Evolutionary conservation across 2,113 vertebrate species (phyloP).

Genomic region (Nerophis lumbriciformis): DNA sequence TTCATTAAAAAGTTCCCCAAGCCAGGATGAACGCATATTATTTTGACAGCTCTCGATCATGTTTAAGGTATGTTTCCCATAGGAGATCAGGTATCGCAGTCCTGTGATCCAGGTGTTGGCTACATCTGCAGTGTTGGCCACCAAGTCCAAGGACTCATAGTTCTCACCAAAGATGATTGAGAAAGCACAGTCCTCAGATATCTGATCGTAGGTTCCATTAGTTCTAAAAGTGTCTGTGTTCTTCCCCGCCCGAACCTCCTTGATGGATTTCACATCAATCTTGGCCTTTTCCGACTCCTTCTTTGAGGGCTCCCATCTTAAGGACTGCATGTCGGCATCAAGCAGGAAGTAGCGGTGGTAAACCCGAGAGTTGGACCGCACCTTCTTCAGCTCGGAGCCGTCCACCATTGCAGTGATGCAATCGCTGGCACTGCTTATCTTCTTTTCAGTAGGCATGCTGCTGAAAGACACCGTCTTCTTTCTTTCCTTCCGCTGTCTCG

Average conservation of each 20-base stretch:
- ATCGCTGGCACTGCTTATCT: slow-evolving; percentile 93
- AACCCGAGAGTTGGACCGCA: slow-evolving; percentile 90
- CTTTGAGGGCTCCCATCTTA: slow-evolving; percentile 95
- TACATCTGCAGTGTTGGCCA: slow-evolving; percentile 93
- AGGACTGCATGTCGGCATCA: slow-evolving; percentile 94
- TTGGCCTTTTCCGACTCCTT: slow-evolving; percentile 97
- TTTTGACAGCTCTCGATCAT: slow-evolving; percentile 94
- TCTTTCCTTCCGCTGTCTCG: slow-evolving; percentile 87
- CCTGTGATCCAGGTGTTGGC: slow-evolving; percentile 98
- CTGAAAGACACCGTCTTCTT: slow-evolving; percentile 97
- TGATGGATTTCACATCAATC: slow-evolving; percentile 93
- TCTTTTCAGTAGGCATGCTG: slow-evolving; percentile 97
- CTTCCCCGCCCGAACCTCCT: slow-evolving; percentile 94
- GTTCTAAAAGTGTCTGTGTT: slow-evolving; percentile 97
- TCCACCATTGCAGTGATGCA: slow-evolving; percentile 95
- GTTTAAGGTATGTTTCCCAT: slow-evolving; percentile 92
- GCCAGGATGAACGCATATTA: slow-evolving; percentile 92
- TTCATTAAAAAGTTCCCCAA: slow-evolving; percentile 86
- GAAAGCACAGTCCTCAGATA: slow-evolving; percentile 96
- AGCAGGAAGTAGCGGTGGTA: slow-evolving; percentile 92
- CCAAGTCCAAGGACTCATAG: slow-evolving; percentile 93
- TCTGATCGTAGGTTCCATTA: slow-evolving; percentile 95
- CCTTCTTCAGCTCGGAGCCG: slow-evolving; percentile 90
- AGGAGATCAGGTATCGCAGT: slow-evolving; percentile 93
- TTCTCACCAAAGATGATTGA: slow-evolving; percentile 95